Evolutionary conservation across 2,888 invertebrate genomes (phyloP).

Genomic region (Teleogryllus oceanicus): DNA sequence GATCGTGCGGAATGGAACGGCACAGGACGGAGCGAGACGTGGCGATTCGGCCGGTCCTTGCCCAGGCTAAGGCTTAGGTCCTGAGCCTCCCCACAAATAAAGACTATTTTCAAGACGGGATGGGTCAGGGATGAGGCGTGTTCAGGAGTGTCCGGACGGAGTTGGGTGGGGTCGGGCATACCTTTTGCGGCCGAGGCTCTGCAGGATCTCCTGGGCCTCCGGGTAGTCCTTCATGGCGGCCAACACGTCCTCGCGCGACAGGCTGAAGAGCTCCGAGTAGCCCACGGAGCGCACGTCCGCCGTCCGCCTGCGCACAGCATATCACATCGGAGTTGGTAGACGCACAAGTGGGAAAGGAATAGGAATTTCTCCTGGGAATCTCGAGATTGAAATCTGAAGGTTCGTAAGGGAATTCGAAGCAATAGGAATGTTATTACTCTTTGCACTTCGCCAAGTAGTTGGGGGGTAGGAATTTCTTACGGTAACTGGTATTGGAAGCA

Average conservation of each 20-base stretch:
- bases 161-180: not conserved
- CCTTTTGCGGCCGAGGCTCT: slow-evolving; percentile 45
- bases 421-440: too few species aligned
- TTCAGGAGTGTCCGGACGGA: not conserved
- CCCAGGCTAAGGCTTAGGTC: too few species aligned
- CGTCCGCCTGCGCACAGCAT: slow-evolving; percentile 66
- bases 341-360: not conserved
- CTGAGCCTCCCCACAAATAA: too few species aligned
- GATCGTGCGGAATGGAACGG: too few species aligned
- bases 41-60: too few species aligned
- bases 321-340: slow-evolving; percentile 19
- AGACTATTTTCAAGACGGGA: too few species aligned
- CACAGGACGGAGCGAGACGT: too few species aligned
- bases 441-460: too few species aligned
- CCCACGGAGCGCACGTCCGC: slow-evolving; percentile 95
- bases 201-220: slow-evolving; percentile 91
- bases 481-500: too few species aligned
- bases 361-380: not conserved
- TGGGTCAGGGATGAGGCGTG: too few species aligned
- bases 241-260: slow-evolving; percentile 89
- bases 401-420: not conserved
- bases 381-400: not conserved
- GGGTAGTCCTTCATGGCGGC: slow-evolving; percentile 96
- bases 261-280: slow-evolving; percentile 89
- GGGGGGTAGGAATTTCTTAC: too few species aligned